Evolutionary conservation across 2,797 vertebrate species (phyloP), one percentile per base, ranked within the genome.

Genomic region (Buphagus erythrorhynchus): DNA sequence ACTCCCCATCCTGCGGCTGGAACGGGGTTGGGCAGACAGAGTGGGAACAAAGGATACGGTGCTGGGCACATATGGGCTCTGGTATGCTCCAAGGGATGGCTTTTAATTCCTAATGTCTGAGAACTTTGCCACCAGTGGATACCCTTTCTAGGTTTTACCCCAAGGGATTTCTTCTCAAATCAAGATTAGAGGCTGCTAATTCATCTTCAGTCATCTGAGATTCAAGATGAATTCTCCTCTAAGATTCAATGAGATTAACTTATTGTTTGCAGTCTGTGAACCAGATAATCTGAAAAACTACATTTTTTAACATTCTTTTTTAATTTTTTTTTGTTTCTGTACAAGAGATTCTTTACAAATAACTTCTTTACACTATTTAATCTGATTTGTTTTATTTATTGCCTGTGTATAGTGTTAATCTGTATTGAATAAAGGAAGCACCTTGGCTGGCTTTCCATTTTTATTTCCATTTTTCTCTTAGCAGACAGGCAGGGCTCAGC

Each of bases 11-110:
- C 33, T 40, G 25, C 6, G 13, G 9, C 15, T 66, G 19, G 8
- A 69, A 3, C 1, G 5, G 3, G 0, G 6, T 40, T 3, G 0
- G 10, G 10, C 3, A 8, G 45, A 3, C 18, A 33, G 14, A 26
- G 8, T 12, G 31, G 43, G 22, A 42, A 84, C 46, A 68, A 55
- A 79, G 4, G 2, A 0, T 20, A 9, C 0, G 0, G 28, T 51
- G 9, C 11, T n/a, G 18, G 61, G 3, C 1, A 21, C 11, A 67
- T 12, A 46, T 3, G 5, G 13, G 22, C 21, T 55, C 26, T 55
- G 14, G 1, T 59, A 6, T 48, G 28, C 15, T 73, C 22, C 20
- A 61, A 25, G 38, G 62, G 10, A 6, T 25, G 7, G 1, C 21
- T 76, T 66, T 66, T 58, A 68, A 13, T 8, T 81, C 20, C 26